Evolutionary conservation across 2,888 invertebrate species (phyloP).

Genomic region (Polietes domitor): DNA sequence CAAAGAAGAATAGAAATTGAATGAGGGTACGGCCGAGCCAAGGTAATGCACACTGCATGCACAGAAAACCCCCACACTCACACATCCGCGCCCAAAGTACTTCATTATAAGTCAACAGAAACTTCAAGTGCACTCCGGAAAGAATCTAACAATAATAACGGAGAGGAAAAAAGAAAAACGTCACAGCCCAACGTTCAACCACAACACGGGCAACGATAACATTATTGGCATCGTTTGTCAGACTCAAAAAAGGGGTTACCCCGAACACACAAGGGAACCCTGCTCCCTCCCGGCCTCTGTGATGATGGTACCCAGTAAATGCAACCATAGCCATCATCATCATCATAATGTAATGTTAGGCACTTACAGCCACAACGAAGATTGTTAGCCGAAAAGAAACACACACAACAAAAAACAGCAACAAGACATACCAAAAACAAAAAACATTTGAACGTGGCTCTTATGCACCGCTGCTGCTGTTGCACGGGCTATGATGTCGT

Average conservation of each 20-base stretch:
- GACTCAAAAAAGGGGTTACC: constrained; percentile 26
- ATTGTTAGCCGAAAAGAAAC: not conserved
- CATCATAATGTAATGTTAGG: constrained; percentile 26
- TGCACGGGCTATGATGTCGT: constrained; percentile 24
- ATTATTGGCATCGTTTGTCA: constrained; percentile 30
- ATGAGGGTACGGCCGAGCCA: not conserved
- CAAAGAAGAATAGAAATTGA: not conserved
- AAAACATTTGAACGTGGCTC: not conserved
- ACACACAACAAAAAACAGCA: not conserved
- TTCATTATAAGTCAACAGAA: constrained; percentile 66
- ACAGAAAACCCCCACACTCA: too few relatives aligned
- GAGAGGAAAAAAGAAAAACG: not conserved
- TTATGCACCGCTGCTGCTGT: constrained; percentile 13
- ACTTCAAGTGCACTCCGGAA: constrained; percentile 52
- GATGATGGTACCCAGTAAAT: not conserved
- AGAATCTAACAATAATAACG: not conserved
- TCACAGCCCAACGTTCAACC: not conserved
- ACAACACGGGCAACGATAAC: not conserved
- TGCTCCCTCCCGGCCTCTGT: too few relatives aligned
- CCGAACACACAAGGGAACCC: not conserved
- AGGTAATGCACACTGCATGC: constrained; percentile 52
- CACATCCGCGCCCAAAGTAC: constrained; percentile 23
- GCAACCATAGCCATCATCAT: not conserved
- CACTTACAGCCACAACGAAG: constrained; percentile 30
- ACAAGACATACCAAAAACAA: constrained; percentile 12